A percentile compares a stretch with the other conserved stretches of the same genome.
Conservation (phyloP, 2,113 vertebrate species). For the Carollia perspicillata region DNA sequence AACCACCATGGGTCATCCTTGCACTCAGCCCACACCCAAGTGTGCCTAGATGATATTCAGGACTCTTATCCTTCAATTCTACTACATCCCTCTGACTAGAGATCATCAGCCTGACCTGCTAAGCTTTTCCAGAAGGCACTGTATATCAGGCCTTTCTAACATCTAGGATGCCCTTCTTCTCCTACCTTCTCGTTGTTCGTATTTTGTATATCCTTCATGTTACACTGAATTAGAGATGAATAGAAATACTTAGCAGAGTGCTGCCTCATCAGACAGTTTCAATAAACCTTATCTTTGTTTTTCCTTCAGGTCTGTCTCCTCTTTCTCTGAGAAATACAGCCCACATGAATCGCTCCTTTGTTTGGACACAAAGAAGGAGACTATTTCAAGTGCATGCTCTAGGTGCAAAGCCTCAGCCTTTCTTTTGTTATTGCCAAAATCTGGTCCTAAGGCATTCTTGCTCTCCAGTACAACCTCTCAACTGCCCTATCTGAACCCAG, state of each 20-base stretch:
- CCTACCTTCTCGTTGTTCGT: not conserved
- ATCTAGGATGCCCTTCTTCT: not conserved
- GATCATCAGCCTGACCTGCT: not conserved
- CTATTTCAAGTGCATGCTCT: not conserved
- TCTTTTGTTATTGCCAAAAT: not conserved
- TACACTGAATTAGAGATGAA: not conserved
- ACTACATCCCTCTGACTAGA: not conserved
- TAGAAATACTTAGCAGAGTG: not conserved
- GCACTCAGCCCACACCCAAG: not conserved
- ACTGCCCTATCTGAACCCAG: not conserved
- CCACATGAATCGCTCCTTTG: not conserved
- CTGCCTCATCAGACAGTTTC: not conserved
- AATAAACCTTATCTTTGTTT: not conserved
- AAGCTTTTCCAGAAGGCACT: not conserved
- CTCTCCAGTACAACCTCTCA: not conserved
- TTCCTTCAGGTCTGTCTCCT: not conserved
- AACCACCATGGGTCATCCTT: rapidly evolving
- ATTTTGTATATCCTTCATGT: not conserved
- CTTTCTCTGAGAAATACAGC: not conserved
- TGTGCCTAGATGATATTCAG: not conserved
- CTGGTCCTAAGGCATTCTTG: not conserved
- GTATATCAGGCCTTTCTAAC: not conserved
- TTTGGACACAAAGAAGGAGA: not conserved
- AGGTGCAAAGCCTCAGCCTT: not conserved
- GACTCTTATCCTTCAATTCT: not conserved